These are phyloP conservation scores for Nothobranchius kuhntae DNA, from an alignment of 2,113 vertebrate genomes.

Conservation along the genomic window DNA sequence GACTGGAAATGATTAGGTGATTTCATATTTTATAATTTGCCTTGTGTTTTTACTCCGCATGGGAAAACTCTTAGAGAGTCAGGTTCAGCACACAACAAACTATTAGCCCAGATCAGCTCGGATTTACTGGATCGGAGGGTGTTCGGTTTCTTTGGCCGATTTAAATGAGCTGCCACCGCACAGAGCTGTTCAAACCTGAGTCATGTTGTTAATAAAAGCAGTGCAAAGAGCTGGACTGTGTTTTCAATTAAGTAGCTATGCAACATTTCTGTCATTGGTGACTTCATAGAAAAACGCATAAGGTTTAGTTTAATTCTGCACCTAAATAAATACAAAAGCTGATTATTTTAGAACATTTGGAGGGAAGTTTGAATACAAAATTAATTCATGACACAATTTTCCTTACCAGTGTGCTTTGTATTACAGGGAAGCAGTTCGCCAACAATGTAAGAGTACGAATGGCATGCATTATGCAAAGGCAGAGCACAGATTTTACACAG, in stretches of 20 bases:
- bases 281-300: not conserved
- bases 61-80: constrained; percentile 45
- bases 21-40: constrained; percentile 56
- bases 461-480: too few relatives aligned
- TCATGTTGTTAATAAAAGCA: not conserved
- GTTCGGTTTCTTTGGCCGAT: constrained; percentile 44
- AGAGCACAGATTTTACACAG: not conserved
- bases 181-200: constrained; percentile 18
- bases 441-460: too few relatives aligned
- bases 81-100: constrained; percentile 39
- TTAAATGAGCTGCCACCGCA: constrained; percentile 25
- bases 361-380: too few relatives aligned
- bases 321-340: too few relatives aligned
- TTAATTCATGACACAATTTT: too few relatives aligned
- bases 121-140: constrained; percentile 43
- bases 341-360: not conserved
- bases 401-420: too few relatives aligned
- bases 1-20: constrained; percentile 67
- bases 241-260: too few relatives aligned
- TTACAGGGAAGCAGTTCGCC: too few relatives aligned
- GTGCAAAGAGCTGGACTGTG: too few relatives aligned
- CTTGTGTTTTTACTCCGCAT: constrained; percentile 15
- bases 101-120: constrained; percentile 46
- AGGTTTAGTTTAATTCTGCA: not conserved
- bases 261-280: not conserved